A percentile compares a stretch with the other conserved stretches of the same genome.
Evolutionary conservation across 2,113 vertebrate species (phyloP).

Genomic region (Lophura nycthemera): DNA sequence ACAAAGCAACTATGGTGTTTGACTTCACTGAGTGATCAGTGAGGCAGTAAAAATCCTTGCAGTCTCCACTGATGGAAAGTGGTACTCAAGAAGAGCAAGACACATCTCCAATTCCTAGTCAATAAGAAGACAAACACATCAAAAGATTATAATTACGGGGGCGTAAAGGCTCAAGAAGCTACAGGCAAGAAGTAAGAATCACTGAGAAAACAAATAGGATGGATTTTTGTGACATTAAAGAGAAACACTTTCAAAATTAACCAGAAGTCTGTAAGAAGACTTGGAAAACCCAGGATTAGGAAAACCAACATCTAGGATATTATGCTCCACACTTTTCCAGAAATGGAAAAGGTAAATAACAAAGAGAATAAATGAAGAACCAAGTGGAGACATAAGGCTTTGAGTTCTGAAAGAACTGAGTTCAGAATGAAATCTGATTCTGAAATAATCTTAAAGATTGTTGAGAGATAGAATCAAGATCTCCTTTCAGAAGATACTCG

Average conservation of each 20-base stretch:
- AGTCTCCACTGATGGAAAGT: background rate
- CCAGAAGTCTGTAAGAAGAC: background rate
- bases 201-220: background rate
- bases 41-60: background rate
- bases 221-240: background rate
- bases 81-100: background rate
- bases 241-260: background rate
- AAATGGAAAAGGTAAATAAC: background rate
- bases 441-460: background rate
- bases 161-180: background rate
- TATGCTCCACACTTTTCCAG: background rate
- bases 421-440: background rate
- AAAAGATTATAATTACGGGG: background rate
- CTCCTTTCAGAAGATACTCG: background rate
- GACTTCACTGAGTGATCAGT: background rate
- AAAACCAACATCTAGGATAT: background rate
- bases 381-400: background rate
- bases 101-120: background rate
- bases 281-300: fast-evolving
- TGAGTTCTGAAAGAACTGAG: background rate
- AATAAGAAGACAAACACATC: background rate
- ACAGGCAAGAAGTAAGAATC: background rate
- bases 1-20: background rate
- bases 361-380: background rate
- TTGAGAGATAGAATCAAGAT: background rate